Base-by-base conservation (phyloP, 2,797 vertebrate species). In the Eulemur rubriventer region DNA sequence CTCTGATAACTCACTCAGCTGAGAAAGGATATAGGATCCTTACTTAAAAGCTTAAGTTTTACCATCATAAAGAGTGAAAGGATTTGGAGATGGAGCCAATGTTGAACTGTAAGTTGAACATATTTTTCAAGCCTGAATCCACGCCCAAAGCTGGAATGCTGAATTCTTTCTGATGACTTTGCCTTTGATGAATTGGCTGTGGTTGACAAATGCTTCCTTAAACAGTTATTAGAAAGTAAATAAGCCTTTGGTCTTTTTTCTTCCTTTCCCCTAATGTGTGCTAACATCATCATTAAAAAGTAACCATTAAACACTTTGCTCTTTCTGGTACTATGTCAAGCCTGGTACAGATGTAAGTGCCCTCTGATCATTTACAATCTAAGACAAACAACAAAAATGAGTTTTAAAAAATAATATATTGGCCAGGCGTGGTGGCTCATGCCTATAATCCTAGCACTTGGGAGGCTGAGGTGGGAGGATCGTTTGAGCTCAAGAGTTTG, bases 111-210 rank as follows among this genome's bases (percentile, higher is more conserved):
- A 89, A 86, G n/a, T 22, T 89, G 43, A 55, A 65, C 46, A 41
- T 65, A 73, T 30, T 83, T 83, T 84, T 65, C 84, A 95, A 86
- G 28, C 41, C n/a, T 94, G 50, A 75, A 55, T 91, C 57, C 80
- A 93, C 43, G 72, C 24, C 46, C 22, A 73, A 55, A 9, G 1
- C 1, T 89, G 73, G 65, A 87, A 83, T 69, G 46, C 16, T 83
- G 63, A 48, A 84, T 63, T 84, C 43, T 80, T 33, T 17, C 79
- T 93, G 73, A 28, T 92, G 35, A 85, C 20, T 94, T 46, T 92
- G 59, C 50, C 38, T 95, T 84, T 80, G 79, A 65, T 76, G 41
- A 59, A 92, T 78, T 78, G n/a, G 24, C 43, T 46, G 35, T 83
- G 26, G 43, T 79, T 73, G 79, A 12, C 30, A 96, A 91, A 73